These are phyloP conservation scores for Enteromius unitaeniatus DNA, from an alignment of 2,797 vertebrate genomes.

Conservation along the genomic window DNA sequence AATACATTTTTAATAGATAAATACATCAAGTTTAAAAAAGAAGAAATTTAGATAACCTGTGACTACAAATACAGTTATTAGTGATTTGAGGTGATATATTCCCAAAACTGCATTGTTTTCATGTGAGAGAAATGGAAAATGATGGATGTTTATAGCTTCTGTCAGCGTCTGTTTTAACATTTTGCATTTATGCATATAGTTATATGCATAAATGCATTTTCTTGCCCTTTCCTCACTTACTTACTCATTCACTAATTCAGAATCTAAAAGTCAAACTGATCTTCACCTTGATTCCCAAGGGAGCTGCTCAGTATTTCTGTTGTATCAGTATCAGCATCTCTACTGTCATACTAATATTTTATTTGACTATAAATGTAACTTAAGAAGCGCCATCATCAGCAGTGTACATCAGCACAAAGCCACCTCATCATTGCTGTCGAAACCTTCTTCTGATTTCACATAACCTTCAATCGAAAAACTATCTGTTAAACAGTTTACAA, in stretches of 20 bases:
- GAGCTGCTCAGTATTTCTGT: neutral
- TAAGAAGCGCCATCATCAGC: constrained; percentile 1
- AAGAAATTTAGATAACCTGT: neutral
- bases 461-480: constrained; percentile 18
- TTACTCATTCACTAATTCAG: neutral
- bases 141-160: neutral
- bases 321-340: constrained; percentile 14
- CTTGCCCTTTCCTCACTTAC: neutral
- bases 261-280: constrained; percentile 8
- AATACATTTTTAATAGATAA: too few relatives aligned
- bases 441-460: constrained; percentile 15
- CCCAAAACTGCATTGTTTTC: neutral
- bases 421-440: neutral
- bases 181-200: neutral
- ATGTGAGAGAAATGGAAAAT: neutral
- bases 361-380: constrained; percentile 15
- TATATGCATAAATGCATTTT: too few relatives aligned
- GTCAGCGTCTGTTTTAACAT: neutral
- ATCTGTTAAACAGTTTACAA: constrained; percentile 18
- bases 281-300: constrained; percentile 2
- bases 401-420: constrained; percentile 25
- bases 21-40: too few relatives aligned
- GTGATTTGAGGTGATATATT: neutral
- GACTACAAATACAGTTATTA: neutral
- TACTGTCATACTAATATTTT: neutral